These are phyloP conservation scores for Epiperipatus broadwayi DNA, from an alignment of 2,888 invertebrate genomes.

Conservation along the genomic window DNA sequence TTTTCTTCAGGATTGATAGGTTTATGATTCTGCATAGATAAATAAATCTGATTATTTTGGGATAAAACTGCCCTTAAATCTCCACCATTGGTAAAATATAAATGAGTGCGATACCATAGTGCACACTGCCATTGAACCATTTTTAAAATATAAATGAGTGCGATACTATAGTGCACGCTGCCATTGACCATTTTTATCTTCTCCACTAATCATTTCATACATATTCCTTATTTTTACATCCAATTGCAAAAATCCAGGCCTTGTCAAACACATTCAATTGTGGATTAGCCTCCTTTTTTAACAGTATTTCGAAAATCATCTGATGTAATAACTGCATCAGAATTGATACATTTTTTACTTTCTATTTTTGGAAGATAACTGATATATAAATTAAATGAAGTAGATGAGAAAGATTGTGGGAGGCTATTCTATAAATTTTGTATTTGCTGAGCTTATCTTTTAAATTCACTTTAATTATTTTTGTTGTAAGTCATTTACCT, in stretches of 20 bases:
- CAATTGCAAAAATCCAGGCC: conserved; percentile 47
- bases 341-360: no score
- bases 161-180: no score
- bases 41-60: conserved; percentile 54
- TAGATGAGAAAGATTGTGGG: no score
- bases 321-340: conserved; percentile 70
- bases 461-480: no score
- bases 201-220: conserved; percentile 66
- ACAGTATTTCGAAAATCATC: conserved; percentile 51
- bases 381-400: no score
- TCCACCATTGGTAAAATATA: conserved; percentile 70
- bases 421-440: no score
- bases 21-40: conserved; percentile 89
- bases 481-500: no score
- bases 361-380: no score
- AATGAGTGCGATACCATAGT: conserved; percentile 67
- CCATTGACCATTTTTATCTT: no score
- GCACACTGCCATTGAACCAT: conserved; percentile 96
- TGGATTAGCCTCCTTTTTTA: conserved; percentile 38
- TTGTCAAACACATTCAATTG: conserved; percentile 33
- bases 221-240: conserved; percentile 53
- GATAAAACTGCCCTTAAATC: conserved; percentile 85
- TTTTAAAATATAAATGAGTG: no score
- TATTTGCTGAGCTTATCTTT: no score
- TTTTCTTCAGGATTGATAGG: conserved; percentile 72